Evolutionary conservation across 1,140 invertebrate species (phyloP).

Genomic region (Chrysoperla carnea): DNA sequence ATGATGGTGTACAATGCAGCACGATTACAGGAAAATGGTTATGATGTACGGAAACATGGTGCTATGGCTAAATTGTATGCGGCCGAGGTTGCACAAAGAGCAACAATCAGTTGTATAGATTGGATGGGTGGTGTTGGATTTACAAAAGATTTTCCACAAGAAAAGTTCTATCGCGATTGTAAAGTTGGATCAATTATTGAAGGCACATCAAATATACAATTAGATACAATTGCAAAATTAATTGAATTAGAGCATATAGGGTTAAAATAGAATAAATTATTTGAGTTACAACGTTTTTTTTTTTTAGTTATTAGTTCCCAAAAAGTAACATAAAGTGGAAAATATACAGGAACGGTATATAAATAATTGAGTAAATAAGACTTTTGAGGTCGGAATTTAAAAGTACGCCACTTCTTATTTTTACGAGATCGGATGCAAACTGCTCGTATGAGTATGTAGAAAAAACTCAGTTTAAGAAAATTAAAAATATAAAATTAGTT

Average conservation of each 20-base stretch:
- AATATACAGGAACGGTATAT: too few relatives aligned
- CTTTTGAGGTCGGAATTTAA: too few relatives aligned
- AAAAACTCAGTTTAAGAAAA: too few relatives aligned
- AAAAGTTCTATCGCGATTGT: slow-evolving; percentile 84
- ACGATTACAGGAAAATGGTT: slow-evolving; percentile 59
- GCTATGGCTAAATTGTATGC: slow-evolving; percentile 83
- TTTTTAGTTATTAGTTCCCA: too few relatives aligned
- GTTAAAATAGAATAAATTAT: too few relatives aligned
- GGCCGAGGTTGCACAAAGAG: slow-evolving; percentile 60
- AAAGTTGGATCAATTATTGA: slow-evolving; percentile 93
- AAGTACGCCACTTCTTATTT: too few relatives aligned
- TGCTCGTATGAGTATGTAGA: too few relatives aligned
- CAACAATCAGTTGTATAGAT: slow-evolving; percentile 79
- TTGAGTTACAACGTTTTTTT: too few relatives aligned
- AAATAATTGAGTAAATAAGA: too few relatives aligned
- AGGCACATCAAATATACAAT: slow-evolving; percentile 87
- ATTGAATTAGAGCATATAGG: slow-evolving; percentile 52
- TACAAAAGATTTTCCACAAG: slow-evolving; percentile 82
- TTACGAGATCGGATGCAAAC: too few relatives aligned
- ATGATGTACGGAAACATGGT: slow-evolving; percentile 72
- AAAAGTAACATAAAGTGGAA: too few relatives aligned
- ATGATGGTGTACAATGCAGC: slow-evolving; percentile 84
- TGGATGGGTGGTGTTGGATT: slow-evolving; percentile 93
- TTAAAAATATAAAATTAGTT: too few relatives aligned
- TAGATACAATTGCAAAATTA: slow-evolving; percentile 83